Evolutionary conservation across 2,888 invertebrate genomes (phyloP), one percentile per base, ranked within the genome.

Genomic region (Tachina fera): DNA sequence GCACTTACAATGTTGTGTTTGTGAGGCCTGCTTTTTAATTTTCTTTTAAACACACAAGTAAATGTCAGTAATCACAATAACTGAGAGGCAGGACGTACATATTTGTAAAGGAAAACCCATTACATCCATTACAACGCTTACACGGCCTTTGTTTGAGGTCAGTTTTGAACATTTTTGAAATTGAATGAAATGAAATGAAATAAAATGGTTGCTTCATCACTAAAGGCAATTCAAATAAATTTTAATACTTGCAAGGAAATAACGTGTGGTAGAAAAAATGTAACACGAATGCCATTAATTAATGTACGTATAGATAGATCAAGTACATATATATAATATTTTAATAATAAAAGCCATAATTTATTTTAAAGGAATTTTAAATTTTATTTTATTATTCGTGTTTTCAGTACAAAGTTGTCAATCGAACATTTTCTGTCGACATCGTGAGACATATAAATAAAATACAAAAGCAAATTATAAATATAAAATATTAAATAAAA

Each of bases 1-100:
- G 76, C 58, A 76, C 70, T 49, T 49, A 43, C 56, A 68, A 83
- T 43, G 22, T 16, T 67, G 60, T 67, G 78, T 78, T 47, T 75
- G 51, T 65, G 51, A 75, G 56, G 49, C 39, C 70, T 16, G 19
- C 58, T 65, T 84, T 75, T 45, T 53, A 80, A 71, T 71, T 60
- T 70, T 77, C 9, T 16, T 41, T n/a, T 39, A 5, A 16, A 5
- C 16, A 61, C 4, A 61, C 61, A 61, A 4, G 11, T 11, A 10
- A 16, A 61, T 31, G 31, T 31, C 31, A 4, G 8, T 6, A 49
- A 13, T 13, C 10, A 61, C 19, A 41, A 10, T 3, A 22, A 71
- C n/a, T 47, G 39, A 9, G 51, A 31, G 10, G 14, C 22, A 61
- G 31, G n/a, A 49, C 41, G 19, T 13, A 49, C 49, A 11, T n/a